phyloP scores from a whole-genome alignment of 2,797 vertebrate species.

The Sciurus carolinensis region DNA sequence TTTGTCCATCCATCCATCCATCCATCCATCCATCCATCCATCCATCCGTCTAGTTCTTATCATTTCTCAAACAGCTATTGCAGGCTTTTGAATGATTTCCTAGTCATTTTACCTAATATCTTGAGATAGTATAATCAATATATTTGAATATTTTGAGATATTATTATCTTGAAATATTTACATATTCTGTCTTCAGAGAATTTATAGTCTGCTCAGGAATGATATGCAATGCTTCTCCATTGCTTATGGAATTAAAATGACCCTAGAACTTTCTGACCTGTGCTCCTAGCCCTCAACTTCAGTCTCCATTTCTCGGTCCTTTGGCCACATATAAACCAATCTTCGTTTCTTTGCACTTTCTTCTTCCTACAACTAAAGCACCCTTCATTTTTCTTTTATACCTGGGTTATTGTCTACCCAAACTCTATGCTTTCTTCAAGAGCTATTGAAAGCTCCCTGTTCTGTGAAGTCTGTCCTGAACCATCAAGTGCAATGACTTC shows the following conservation, averaged over 20 bases:
- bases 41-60: too few species aligned
- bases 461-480: not conserved
- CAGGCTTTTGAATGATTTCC: not conserved
- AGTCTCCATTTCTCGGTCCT: not conserved
- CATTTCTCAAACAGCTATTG: not conserved
- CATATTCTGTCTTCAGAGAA: not conserved
- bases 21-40: not conserved
- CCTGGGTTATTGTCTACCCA: not conserved
- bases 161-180: conserved; percentile 1
- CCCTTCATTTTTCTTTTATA: not conserved
- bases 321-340: not conserved
- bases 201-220: not conserved
- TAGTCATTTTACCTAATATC: not conserved
- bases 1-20: not conserved
- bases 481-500: conserved; percentile 18
- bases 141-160: not conserved
- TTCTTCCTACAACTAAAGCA: not conserved
- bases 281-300: not conserved
- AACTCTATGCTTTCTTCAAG: not conserved
- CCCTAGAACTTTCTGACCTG: not conserved
- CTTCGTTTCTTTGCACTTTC: not conserved
- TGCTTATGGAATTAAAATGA: not conserved
- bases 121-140: not conserved
- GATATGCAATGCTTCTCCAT: not conserved
- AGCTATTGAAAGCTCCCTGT: not conserved